These are phyloP conservation scores for Ophioderma brevispina DNA, from an alignment of 35 echinoderm and acorn worm genomes.

Conservation along the genomic window DNA sequence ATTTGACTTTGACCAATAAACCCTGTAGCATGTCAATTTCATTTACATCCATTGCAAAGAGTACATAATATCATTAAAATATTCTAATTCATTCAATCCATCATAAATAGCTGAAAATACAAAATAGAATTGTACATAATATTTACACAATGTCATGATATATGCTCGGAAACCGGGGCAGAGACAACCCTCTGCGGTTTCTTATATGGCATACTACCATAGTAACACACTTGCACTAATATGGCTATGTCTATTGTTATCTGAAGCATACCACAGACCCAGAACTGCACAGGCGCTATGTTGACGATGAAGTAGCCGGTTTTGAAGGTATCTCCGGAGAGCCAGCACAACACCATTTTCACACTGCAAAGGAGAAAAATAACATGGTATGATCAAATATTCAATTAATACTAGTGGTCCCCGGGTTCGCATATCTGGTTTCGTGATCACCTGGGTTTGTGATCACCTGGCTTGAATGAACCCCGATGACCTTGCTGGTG, in stretches of 20 bases:
- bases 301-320: constrained; percentile 93
- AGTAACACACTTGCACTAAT: constrained; percentile 78
- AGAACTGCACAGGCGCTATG: constrained; percentile 82
- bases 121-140: not conserved
- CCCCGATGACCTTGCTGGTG: too few species aligned
- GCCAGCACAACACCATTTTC: constrained; percentile 92
- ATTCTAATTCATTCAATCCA: not conserved
- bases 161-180: constrained; percentile 59
- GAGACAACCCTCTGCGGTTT: constrained; percentile 34
- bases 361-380: constrained; percentile 64
- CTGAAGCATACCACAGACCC: constrained; percentile 82
- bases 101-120: not conserved
- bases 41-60: too few species aligned
- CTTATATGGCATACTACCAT: constrained; percentile 33
- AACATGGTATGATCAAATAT: too few species aligned
- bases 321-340: constrained; percentile 95
- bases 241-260: constrained; percentile 92
- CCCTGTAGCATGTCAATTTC: too few species aligned
- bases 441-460: too few species aligned
- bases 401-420: too few species aligned
- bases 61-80: not conserved
- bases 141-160: constrained; percentile 46
- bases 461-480: too few species aligned
- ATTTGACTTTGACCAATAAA: too few species aligned
- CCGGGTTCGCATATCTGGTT: too few species aligned